phyloP scores from a whole-genome alignment of 2,113 vertebrate genomes.

The Corythornis cristatus region DNA sequence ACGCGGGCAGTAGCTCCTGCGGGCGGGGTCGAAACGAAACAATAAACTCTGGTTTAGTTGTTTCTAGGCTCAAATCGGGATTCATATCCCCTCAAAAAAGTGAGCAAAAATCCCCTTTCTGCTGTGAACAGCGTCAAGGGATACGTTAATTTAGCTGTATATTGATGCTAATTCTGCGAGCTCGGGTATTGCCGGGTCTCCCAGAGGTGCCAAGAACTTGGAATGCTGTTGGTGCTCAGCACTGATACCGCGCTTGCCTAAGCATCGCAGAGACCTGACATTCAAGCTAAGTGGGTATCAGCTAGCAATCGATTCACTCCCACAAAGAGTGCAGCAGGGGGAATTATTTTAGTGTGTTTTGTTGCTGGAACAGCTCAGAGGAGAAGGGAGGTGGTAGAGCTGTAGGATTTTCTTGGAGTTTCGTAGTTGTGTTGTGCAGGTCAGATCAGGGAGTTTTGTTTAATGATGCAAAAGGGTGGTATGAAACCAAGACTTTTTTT shows the following conservation, averaged over 20 bases:
- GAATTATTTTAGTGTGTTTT: rapidly evolving
- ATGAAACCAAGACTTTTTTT: background rate
- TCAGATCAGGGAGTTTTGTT: background rate
- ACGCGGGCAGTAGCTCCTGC: background rate
- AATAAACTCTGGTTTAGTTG: background rate
- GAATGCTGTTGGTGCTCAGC: background rate
- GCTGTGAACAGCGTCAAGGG: background rate
- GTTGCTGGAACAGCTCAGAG: background rate
- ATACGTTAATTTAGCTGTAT: rapidly evolving
- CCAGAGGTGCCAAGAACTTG: rapidly evolving
- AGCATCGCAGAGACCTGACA: rapidly evolving
- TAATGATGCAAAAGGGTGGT: rapidly evolving
- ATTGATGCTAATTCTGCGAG: rapidly evolving
- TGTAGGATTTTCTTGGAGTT: background rate
- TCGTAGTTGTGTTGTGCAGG: too few species aligned
- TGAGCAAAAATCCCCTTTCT: background rate
- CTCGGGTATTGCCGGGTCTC: background rate
- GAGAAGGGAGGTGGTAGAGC: background rate
- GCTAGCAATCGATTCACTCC: rapidly evolving
- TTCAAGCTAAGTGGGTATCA: rapidly evolving
- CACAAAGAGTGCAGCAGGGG: rapidly evolving
- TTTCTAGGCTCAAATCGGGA: background rate
- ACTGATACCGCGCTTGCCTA: rapidly evolving
- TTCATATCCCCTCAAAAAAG: too few species aligned
- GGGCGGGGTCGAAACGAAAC: too few species aligned